These are phyloP conservation scores for Leptoclinus maculatus DNA, from an alignment of 2,797 vertebrate species.

Conservation along the genomic window DNA sequence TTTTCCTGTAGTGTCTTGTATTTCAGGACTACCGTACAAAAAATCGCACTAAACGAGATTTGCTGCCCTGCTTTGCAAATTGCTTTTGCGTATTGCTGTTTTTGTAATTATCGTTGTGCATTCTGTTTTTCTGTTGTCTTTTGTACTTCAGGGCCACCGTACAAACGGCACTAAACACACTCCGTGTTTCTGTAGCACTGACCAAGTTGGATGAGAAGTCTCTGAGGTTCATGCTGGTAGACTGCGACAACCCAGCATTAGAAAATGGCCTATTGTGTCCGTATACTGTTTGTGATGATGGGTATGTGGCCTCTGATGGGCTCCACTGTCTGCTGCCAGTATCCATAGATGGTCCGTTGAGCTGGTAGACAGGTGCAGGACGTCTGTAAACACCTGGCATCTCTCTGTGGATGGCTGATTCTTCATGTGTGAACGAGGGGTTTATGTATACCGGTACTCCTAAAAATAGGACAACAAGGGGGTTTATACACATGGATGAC, in stretches of 20 bases:
- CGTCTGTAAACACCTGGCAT: not conserved
- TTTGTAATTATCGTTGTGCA: not conserved
- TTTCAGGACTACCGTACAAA: no score
- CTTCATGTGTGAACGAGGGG: slow-evolving; percentile 5
- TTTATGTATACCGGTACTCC: slow-evolving; percentile 19
- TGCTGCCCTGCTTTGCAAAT: no score
- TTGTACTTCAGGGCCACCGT: not conserved
- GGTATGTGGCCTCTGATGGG: not conserved
- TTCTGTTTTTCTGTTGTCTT: not conserved
- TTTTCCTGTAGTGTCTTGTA: no score
- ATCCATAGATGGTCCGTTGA: not conserved
- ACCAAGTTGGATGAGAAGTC: not conserved
- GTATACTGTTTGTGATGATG: not conserved
- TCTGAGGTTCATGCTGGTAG: not conserved
- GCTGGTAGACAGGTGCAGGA: not conserved
- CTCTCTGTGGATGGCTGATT: not conserved
- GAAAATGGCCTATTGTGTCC: not conserved
- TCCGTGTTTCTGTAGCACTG: slow-evolving; percentile 3
- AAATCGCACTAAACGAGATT: no score
- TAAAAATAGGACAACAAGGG: not conserved
- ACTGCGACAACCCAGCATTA: not conserved
- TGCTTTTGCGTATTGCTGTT: no score
- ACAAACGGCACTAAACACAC: not conserved
- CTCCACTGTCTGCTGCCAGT: not conserved
- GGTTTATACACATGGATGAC: not conserved